These are phyloP conservation scores for Synanceia verrucosa DNA, from an alignment of 2,797 vertebrate species.

Conservation along the genomic window DNA sequence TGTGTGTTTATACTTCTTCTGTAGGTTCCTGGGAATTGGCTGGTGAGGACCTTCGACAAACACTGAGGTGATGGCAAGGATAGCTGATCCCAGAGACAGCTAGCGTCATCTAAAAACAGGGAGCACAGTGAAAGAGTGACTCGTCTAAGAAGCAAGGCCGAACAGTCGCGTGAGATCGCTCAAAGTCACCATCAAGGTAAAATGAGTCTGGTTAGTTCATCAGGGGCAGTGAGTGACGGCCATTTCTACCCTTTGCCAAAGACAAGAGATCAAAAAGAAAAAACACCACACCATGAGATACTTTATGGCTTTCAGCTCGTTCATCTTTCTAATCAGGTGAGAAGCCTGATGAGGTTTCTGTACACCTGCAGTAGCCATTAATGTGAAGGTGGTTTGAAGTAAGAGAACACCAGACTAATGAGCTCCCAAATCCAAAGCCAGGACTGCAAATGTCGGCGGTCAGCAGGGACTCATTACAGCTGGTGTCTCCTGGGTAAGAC, in stretches of 20 bases:
- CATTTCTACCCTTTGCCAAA: not conserved
- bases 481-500: conserved; percentile 62
- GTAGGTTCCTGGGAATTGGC: conserved; percentile 90
- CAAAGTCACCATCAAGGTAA: not conserved
- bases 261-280: conserved; percentile 6
- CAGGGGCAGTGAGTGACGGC: not conserved
- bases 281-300: not conserved
- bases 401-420: conserved; percentile 77
- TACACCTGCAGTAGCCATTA: conserved; percentile 44
- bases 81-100: conserved; percentile 92
- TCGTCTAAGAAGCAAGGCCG: not conserved
- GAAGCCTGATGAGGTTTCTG: conserved; percentile 45
- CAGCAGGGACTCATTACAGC: conserved; percentile 85
- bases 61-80: conserved; percentile 96
- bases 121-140: conserved; percentile 25
- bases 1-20: conserved; percentile 87
- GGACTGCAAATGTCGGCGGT: conserved; percentile 79
- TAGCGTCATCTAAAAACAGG: conserved; percentile 89
- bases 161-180: not conserved
- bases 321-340: conserved; percentile 25
- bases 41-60: conserved; percentile 93
- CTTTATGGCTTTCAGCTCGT: conserved; percentile 5
- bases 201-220: not conserved
- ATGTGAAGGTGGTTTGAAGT: conserved; percentile 44
- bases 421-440: conserved; percentile 76